Evolutionary conservation across 2,888 invertebrate genomes (phyloP).

Genomic region (Drosophila borborema): DNA sequence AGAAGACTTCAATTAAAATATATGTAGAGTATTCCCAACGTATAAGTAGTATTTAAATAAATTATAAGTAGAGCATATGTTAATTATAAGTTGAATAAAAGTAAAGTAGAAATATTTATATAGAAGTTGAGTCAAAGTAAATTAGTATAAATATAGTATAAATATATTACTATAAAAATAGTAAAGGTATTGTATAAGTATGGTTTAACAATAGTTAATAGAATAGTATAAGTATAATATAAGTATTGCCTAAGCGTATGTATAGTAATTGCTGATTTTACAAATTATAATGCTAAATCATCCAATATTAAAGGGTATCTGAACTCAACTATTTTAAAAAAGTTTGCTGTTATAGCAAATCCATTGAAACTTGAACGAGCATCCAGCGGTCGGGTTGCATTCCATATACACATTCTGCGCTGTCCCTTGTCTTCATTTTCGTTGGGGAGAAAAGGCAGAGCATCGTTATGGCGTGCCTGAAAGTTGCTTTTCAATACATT

Average conservation of each 20-base stretch:
- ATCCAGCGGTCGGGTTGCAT: not conserved
- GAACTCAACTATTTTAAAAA: not conserved
- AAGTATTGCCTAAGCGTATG: not conserved
- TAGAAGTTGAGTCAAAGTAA: not conserved
- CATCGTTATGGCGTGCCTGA: slow-evolving; percentile 12
- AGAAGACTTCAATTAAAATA: no score
- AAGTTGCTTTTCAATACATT: slow-evolving; percentile 22
- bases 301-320: not conserved
- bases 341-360: not conserved
- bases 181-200: no score
- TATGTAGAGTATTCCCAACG: no score
- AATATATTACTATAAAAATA: no score
- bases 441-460: slow-evolving; percentile 4
- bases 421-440: not conserved
- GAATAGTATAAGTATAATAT: not conserved
- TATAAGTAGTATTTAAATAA: not conserved
- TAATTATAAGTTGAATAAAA: no score
- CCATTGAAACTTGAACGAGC: not conserved
- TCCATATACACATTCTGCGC: not conserved
- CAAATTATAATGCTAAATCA: not conserved
- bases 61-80: not conserved
- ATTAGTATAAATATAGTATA: not conserved
- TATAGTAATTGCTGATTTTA: not conserved
- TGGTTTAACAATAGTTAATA: no score
- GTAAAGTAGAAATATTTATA: no score